phyloP scores from a whole-genome alignment of 2,113 vertebrate species.

The Neodontobutis hainanensis region DNA sequence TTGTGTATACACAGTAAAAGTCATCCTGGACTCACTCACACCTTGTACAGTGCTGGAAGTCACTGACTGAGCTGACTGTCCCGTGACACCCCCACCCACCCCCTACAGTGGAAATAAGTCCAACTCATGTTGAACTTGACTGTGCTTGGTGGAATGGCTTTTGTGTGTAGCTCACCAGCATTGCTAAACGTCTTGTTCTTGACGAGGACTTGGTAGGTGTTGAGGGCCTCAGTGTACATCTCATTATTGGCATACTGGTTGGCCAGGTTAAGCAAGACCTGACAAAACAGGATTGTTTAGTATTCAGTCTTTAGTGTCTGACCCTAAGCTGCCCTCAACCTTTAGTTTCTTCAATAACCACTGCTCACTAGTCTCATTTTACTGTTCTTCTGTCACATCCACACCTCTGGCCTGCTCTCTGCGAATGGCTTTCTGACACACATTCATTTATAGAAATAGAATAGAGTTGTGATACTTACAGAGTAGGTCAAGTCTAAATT shows the following conservation, averaged over 20 bases:
- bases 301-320: not conserved
- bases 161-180: slow-evolving; percentile 80
- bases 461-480: slow-evolving; percentile 78
- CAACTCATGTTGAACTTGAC: no score
- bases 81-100: no score
- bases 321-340: not conserved
- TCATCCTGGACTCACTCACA: no score
- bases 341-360: not conserved
- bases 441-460: not conserved
- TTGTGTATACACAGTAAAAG: no score
- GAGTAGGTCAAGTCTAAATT: slow-evolving; percentile 94
- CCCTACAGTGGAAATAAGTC: no score
- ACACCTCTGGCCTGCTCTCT: not conserved
- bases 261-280: slow-evolving; percentile 97
- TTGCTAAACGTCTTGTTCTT: slow-evolving; percentile 97
- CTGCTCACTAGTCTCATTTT: not conserved
- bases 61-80: no score
- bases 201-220: slow-evolving; percentile 95
- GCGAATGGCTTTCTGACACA: no score
- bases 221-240: slow-evolving; percentile 94
- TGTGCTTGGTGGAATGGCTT: no score
- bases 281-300: not conserved
- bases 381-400: not conserved
- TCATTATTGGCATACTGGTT: slow-evolving; percentile 95
- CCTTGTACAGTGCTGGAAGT: no score